Evolutionary conservation across 2,888 invertebrate genomes (phyloP), one percentile per base, ranked within the genome.

Genomic region (Ophraella communa): DNA sequence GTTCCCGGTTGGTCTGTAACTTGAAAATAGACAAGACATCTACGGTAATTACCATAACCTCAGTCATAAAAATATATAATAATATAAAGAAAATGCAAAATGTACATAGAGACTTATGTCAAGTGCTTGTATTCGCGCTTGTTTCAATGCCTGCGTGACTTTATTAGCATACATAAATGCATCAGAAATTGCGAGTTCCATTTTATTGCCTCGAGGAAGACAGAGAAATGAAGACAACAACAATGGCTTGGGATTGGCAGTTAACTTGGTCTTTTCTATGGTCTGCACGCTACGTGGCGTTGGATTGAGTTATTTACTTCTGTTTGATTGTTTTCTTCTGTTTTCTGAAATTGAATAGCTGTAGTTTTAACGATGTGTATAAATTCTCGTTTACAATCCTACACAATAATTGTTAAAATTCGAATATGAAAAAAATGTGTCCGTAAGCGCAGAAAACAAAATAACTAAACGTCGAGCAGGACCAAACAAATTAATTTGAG

Each of bases 141-240:
- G 74, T 73, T 56, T 62, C 71, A 70, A 69, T 66, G 52, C 56
- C 67, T 67, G 69, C 74, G 75, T 75, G 75, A 75, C 76, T 73
- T 68, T 71, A 76, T 76, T 75, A 76, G 71, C 75, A 76, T 76
- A 74, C 72, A 74, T 67, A 73, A 76, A 75, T 73, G 73, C 69
- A 72, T 71, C 69, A 71, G 72, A 73, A 75, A 75, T 76, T 73
- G 72, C 71, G 64, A 72, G 72, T 66, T 58, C 59, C 59, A 61
- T 49, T 51, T 21, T 39, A 45, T 45, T 21, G 45, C 45, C 45
- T 45, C 45, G 45, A 45, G 45, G 58, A 51, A 58, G 14, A 24
- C 17, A 49, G 35, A 24, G 23, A 23, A 49, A 58, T 58, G 58
- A 58, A 58, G 58, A 58, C 58, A 39, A 58, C 51, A 58, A 58